These are phyloP conservation scores for Sebastes dallii DNA, from an alignment of 2,797 vertebrate genomes.

Conservation along the genomic window DNA sequence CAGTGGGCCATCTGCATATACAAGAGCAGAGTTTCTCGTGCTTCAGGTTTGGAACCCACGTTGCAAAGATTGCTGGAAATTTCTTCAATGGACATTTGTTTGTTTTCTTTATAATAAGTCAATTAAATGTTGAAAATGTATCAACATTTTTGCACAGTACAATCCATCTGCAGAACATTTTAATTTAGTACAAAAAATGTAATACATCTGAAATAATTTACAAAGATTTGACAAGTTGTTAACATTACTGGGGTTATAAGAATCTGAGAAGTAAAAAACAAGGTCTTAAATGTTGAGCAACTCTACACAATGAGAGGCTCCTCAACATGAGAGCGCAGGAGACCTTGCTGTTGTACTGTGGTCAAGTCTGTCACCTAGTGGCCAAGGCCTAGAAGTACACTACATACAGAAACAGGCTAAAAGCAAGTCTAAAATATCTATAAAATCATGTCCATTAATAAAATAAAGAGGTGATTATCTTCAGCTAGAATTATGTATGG, in stretches of 20 bases:
- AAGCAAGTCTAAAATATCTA: background rate
- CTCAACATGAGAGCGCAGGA: background rate
- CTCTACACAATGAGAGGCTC: background rate
- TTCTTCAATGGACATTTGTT: background rate
- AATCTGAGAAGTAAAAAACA: background rate
- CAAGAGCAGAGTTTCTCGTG: background rate
- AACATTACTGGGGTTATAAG: background rate
- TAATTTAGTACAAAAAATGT: background rate
- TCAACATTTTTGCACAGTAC: background rate
- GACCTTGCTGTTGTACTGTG: background rate
- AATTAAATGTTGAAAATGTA: background rate
- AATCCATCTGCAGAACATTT: background rate
- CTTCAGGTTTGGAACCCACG: background rate
- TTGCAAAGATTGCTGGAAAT: background rate
- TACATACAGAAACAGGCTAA: background rate
- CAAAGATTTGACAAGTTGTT: background rate
- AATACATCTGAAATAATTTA: background rate
- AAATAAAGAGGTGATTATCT: background rate
- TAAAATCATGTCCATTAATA: background rate
- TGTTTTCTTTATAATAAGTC: background rate
- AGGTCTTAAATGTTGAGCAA: background rate
- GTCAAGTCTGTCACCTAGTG: conserved; percentile 58
- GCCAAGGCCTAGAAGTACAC: background rate
- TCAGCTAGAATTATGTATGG: background rate
- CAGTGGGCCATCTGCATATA: background rate